Evolutionary conservation across 2,113 vertebrate genomes (phyloP).

Genomic region (Rynchops niger): DNA sequence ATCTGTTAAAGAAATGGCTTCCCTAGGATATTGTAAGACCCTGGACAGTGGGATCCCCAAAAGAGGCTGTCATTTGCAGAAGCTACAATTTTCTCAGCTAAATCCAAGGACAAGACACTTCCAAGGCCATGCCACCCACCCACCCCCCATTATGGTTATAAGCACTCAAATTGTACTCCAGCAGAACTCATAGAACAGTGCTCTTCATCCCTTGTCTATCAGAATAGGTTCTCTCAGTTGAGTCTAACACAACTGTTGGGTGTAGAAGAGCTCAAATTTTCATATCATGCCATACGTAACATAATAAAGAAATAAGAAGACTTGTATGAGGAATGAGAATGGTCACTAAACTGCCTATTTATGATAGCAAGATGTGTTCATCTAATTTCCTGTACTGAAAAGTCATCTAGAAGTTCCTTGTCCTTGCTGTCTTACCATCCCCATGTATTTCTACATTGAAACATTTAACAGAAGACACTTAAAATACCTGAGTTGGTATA

Average conservation of each 20-base stretch:
- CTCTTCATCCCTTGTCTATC: not conserved
- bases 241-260: not conserved
- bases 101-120: not conserved
- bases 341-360: not conserved
- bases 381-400: not conserved
- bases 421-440: not conserved
- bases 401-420: not conserved
- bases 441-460: not conserved
- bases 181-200: not conserved
- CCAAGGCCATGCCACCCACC: not conserved
- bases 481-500: not conserved
- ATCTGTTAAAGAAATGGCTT: not conserved
- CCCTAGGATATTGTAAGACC: not conserved
- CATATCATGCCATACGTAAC: not conserved
- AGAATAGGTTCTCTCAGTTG: not conserved
- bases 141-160: not conserved
- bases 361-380: not conserved
- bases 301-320: not conserved
- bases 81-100: not conserved
- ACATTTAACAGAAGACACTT: not conserved
- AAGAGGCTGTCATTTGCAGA: not conserved
- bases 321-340: not conserved
- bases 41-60: not conserved
- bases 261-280: not conserved
- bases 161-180: not conserved